These are phyloP conservation scores for Sebastes taczanowskii DNA, from an alignment of 2,797 vertebrate species.

Conservation along the genomic window DNA sequence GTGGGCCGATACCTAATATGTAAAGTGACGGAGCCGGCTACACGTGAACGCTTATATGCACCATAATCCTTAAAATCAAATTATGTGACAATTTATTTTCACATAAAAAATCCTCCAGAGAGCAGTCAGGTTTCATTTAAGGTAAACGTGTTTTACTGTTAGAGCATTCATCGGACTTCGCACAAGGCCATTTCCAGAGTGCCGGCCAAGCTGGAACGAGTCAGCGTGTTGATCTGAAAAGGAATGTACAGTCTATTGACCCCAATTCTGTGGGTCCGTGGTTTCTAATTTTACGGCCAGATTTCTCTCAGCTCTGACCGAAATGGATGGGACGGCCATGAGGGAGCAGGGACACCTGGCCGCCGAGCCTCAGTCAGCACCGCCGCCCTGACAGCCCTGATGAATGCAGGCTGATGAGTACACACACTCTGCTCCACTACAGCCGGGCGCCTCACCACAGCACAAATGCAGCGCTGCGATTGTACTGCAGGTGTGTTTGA, in stretches of 20 bases:
- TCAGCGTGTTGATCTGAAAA: slow-evolving; percentile 39
- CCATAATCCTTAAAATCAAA: neutral
- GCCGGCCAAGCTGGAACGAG: slow-evolving; percentile 4
- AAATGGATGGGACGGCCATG: slow-evolving; percentile 53
- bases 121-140: neutral
- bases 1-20: neutral
- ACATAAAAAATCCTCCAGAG: neutral
- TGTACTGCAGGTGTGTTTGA: neutral
- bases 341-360: slow-evolving; percentile 65
- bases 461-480: neutral
- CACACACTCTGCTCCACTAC: slow-evolving; percentile 22
- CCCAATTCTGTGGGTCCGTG: slow-evolving; percentile 57
- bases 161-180: neutral
- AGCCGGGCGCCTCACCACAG: slow-evolving; percentile 3
- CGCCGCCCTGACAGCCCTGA: slow-evolving; percentile 54
- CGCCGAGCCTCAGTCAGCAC: slow-evolving; percentile 60
- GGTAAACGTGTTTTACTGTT: neutral
- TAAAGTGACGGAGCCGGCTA: neutral
- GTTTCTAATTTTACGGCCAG: slow-evolving; percentile 61
- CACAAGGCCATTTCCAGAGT: neutral
- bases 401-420: slow-evolving; percentile 56
- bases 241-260: slow-evolving; percentile 55
- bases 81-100: neutral
- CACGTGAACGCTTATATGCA: neutral
- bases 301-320: slow-evolving; percentile 43